These are phyloP conservation scores for Threskiornis aethiopicus DNA, from an alignment of 2,797 vertebrate species.

Conservation along the genomic window DNA sequence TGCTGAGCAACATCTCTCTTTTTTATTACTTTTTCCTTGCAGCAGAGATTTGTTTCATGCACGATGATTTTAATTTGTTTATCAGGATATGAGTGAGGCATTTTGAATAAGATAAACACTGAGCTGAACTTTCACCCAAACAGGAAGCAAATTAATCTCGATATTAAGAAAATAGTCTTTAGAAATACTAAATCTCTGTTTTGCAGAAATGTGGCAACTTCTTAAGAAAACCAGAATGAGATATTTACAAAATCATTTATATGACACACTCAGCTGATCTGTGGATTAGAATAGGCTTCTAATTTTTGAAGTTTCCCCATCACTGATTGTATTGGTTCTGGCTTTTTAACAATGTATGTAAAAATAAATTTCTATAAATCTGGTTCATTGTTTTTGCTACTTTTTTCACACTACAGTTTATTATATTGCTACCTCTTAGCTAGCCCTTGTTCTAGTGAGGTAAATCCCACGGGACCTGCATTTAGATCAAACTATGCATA, in stretches of 20 bases:
- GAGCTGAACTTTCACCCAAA: constrained; percentile 5
- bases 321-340: background rate
- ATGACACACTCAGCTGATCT: background rate
- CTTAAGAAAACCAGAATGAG: background rate
- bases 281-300: background rate
- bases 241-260: background rate
- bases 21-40: constrained; percentile 17
- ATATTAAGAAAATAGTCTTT: background rate
- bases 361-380: background rate
- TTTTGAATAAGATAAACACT: constrained; percentile 35
- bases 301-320: background rate
- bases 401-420: background rate
- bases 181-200: background rate
- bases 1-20: background rate
- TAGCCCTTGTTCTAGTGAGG: background rate
- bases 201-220: background rate
- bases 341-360: background rate
- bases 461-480: background rate
- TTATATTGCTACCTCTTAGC: background rate
- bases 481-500: background rate
- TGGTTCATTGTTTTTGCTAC: background rate
- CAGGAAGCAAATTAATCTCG: background rate
- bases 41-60: constrained; percentile 4
- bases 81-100: background rate
- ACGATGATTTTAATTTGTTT: constrained; percentile 36